Base-by-base conservation (phyloP, 2,888 invertebrate genomes). In the Gasteruption jaculator region DNA sequence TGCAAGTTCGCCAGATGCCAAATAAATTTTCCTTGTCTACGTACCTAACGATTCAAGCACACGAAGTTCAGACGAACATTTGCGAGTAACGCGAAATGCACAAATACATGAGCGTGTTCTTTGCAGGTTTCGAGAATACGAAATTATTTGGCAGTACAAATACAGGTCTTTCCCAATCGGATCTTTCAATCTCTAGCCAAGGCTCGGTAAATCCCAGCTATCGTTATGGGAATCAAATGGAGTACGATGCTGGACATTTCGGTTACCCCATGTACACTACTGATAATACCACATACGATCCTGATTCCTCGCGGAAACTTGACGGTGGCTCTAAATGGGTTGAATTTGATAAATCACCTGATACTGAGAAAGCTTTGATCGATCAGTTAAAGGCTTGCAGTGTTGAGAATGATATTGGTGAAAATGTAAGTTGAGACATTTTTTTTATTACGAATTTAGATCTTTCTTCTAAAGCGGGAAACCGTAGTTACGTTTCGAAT, bases 151-250 rank as follows among this genome's bases (percentile, higher is more conserved):
- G 79, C 1, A 70, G 78, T 38, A 78, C 80, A 15, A 82, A 82
- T 58, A 87, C 87, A 0, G 91, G 91, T 0, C 75, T 91, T 2
- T 86, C 88, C 4, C 88, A 88, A 60, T 90, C 90, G 4, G 86
- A 87, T 61, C 74, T 86, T 1, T 86, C 86, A 60, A 77, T 86
- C 60, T 82, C 83, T 11, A 86, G 86, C 19, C 76, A 78, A 32
- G 81, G 81, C 10, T 81, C 82, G 22, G 81, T 82, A 41, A 85
- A 85, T 64, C 82, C 82, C 10, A 84, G 83, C 46, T 76, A 90
- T 65, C 79, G 83, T 31, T 90, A 90, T 63, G 84, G 88, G 40
- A 87, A 85, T 63, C 90, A 90, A 69, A 74, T 81, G 54, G 81
- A 85, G 18, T 88, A 88, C 61, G 84, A 85, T 41, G 77, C 81